Conservation (phyloP, 2,113 vertebrate species). For the Pangasianodon gigas region DNA sequence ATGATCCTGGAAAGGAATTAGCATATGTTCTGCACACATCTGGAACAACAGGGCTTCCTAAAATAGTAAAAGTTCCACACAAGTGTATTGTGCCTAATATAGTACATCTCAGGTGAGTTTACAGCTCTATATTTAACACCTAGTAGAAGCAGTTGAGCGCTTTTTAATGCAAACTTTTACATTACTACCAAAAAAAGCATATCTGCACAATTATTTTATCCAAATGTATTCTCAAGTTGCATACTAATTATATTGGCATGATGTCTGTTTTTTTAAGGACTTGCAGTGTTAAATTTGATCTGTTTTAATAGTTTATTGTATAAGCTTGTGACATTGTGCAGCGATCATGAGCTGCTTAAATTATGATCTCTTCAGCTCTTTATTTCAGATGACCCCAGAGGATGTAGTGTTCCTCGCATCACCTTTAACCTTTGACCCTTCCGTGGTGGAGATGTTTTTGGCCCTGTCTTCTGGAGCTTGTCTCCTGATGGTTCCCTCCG, state of each 20-base stretch:
- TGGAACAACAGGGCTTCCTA: slow-evolving; percentile 91
- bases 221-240: background rate
- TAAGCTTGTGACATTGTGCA: background rate
- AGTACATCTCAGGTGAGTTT: slow-evolving; percentile 84
- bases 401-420: slow-evolving; percentile 91
- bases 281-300: background rate
- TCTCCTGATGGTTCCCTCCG: slow-evolving; percentile 84
- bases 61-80: slow-evolving; percentile 91
- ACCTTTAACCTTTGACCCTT: slow-evolving; percentile 94
- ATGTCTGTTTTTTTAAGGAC: background rate
- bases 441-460: slow-evolving; percentile 90
- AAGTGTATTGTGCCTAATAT: slow-evolving; percentile 91
- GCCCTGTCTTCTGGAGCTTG: slow-evolving; percentile 85
- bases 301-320: background rate
- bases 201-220: background rate
- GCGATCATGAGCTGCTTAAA: background rate
- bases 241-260: background rate
- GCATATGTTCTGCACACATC: slow-evolving; percentile 92
- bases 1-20: slow-evolving; percentile 47
- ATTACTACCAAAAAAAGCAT: background rate
- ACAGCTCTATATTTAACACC: background rate
- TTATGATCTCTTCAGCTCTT: slow-evolving; percentile 69
- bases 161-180: background rate
- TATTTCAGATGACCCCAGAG: slow-evolving; percentile 80
- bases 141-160: background rate